Percentiles rank a stretch among this genome's conserved stretches.
These are phyloP conservation scores for Menidia beryllina DNA, from an alignment of 2,113 vertebrate species.

Conservation along the genomic window DNA sequence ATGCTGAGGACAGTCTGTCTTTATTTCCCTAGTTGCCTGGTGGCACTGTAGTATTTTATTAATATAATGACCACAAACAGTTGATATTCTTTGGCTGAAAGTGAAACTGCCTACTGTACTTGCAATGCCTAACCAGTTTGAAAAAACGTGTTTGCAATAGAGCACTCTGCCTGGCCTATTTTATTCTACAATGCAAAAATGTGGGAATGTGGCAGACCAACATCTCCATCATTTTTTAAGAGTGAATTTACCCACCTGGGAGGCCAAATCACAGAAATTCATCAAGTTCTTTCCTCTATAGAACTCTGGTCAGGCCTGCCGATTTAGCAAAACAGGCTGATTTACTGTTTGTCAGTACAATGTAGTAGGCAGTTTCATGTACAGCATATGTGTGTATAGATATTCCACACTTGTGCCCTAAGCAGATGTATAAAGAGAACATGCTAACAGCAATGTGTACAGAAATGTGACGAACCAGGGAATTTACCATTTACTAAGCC, in stretches of 20 bases:
- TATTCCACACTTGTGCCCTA: background rate
- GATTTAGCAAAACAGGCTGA: background rate
- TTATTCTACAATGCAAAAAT: background rate
- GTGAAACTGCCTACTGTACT: background rate
- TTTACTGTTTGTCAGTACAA: background rate
- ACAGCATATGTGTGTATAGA: background rate
- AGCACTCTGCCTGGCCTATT: background rate
- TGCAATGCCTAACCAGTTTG: background rate
- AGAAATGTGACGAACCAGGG: background rate
- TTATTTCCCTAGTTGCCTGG: constrained; percentile 16
- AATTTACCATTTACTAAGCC: constrained; percentile 6
- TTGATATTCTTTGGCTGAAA: background rate
- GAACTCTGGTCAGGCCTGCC: no score
- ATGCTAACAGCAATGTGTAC: background rate
- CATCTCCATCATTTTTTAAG: background rate
- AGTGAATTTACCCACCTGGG: no score
- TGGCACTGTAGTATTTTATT: constrained; percentile 17
- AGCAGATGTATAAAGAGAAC: background rate
- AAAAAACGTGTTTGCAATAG: background rate
- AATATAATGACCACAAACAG: constrained; percentile 23
- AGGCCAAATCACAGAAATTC: background rate
- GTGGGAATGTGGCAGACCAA: background rate
- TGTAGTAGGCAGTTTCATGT: background rate
- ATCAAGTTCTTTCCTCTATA: background rate
- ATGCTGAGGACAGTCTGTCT: constrained; percentile 10